Evolutionary conservation across 1,140 invertebrate species (phyloP), one percentile per base, ranked within the genome.

Genomic region (Ceratosolen solmsi): DNA sequence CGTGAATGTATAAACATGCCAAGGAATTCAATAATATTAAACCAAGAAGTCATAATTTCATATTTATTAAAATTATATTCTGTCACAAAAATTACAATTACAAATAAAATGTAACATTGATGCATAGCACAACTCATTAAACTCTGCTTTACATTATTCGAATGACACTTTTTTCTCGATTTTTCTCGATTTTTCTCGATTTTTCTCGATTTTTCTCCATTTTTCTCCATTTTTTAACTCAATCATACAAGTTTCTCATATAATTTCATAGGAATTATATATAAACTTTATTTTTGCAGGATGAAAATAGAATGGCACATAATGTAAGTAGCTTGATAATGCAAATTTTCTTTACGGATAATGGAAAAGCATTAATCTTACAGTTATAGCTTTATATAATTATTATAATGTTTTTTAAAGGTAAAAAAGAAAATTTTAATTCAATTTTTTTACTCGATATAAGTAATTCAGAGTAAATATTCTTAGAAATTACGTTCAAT

Each of bases 51-150:
- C 9, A 51, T 73, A 51, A 25, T 73, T 11, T 22, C 38, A 63
- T 80, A 81, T 83, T 79, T 82, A 68, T 84, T 80, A 79, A 74
- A 80, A 80, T 68, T 65, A 80, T 56, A 65, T 54, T 27, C n/a
- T 22, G 51, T 72, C 49, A 73, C 78, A 80, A 41, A 80, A 80
- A 80, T 2, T 30, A 80, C 58, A 72, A 54, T 51, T 80, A 73
- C 79, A 80, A 73, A 63, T 33, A 33, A 46, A 63, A 58, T 73
- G 72, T 30, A 30, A 20, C 20, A 1, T 70, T 41, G 36, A 70
- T n/a, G 5, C 38, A 0, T 70, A 49, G 5, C 38, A 0, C 41
- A 49, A 72, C 7, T 68, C 17, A 46, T 46, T 49, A 46, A 2
- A 25, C 27, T 41, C 25, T 63, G 7, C n/a, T 17, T n/a, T 33